These are phyloP conservation scores for Eumaeus atala DNA, from an alignment of 1,140 invertebrate species.

Conservation along the genomic window DNA sequence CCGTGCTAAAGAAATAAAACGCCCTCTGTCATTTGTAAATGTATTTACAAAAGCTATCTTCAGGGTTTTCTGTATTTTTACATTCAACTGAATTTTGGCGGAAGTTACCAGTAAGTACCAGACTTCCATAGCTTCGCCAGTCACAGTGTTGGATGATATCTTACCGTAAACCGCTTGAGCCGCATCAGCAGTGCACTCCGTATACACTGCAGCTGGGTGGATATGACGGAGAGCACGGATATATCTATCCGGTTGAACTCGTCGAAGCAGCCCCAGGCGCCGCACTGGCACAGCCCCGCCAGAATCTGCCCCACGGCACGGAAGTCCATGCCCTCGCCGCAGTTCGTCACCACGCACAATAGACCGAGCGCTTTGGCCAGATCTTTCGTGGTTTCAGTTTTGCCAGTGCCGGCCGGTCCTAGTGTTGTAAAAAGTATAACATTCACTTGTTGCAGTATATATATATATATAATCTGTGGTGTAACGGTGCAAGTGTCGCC, in stretches of 20 bases:
- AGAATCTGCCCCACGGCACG: constrained; percentile 89
- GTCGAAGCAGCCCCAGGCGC: constrained; percentile 93
- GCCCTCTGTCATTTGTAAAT: too few relatives aligned
- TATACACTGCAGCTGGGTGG: constrained; percentile 92
- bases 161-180: constrained; percentile 83
- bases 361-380: constrained; percentile 87
- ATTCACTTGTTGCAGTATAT: too few relatives aligned
- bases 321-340: constrained; percentile 94
- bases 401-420: constrained; percentile 89
- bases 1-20: too few relatives aligned
- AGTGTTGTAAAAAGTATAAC: not conserved
- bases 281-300: constrained; percentile 85
- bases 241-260: constrained; percentile 94
- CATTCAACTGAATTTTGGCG: too few relatives aligned
- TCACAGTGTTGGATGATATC: too few relatives aligned
- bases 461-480: too few relatives aligned
- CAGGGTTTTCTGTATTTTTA: too few relatives aligned
- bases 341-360: constrained; percentile 92
- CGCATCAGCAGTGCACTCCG: constrained; percentile 86
- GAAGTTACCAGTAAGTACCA: too few relatives aligned
- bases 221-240: constrained; percentile 92
- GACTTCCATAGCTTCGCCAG: constrained; percentile 93
- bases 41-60: too few relatives aligned
- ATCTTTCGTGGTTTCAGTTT: constrained; percentile 94
- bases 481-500: too few relatives aligned